Conservation (phyloP, 1,140 invertebrate species). For the Drosophila punjabiensis region DNA sequence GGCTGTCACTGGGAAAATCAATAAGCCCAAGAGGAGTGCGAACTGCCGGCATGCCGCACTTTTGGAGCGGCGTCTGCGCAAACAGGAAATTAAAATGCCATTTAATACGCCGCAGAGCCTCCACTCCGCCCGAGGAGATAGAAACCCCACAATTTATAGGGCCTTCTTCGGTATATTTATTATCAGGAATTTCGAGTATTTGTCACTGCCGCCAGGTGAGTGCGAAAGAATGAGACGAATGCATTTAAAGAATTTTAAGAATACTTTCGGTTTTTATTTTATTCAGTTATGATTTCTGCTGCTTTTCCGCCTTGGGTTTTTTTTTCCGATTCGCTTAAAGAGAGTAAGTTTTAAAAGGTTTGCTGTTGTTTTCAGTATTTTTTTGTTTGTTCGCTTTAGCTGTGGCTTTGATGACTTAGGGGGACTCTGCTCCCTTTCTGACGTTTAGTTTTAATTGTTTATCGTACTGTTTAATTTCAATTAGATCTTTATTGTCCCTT, state of each 20-base stretch:
- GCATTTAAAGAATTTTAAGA: conserved; percentile 81
- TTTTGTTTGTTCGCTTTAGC: conserved; percentile 42
- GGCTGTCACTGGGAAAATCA: conserved; percentile 38
- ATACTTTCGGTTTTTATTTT: conserved; percentile 78
- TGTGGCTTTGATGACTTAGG: conserved; percentile 51
- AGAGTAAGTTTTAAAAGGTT: conserved; percentile 75
- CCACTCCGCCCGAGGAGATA: background rate
- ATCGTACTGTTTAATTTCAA: conserved; percentile 56
- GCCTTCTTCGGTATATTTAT: background rate
- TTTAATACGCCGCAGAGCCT: conserved; percentile 34
- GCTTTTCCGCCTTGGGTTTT: conserved; percentile 39
- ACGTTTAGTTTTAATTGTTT: conserved; percentile 46
- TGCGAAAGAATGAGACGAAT: conserved; percentile 41
- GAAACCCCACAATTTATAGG: conserved; percentile 28
- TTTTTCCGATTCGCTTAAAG: conserved; percentile 54
- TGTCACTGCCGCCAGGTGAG: conserved; percentile 15
- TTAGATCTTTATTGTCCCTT: conserved; percentile 78
- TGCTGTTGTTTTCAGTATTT: conserved; percentile 30
- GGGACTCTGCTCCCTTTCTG: conserved; percentile 5
- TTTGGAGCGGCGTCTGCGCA: conserved; percentile 48
- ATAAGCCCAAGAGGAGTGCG: conserved; percentile 31
- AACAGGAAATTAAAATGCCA: conserved; percentile 55
- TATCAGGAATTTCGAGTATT: conserved; percentile 10
- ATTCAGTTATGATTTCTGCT: conserved; percentile 64
- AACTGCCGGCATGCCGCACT: conserved; percentile 11